Conservation (phyloP, 2,888 invertebrate species). For the Branchinecta sandiegonensis region DNA sequence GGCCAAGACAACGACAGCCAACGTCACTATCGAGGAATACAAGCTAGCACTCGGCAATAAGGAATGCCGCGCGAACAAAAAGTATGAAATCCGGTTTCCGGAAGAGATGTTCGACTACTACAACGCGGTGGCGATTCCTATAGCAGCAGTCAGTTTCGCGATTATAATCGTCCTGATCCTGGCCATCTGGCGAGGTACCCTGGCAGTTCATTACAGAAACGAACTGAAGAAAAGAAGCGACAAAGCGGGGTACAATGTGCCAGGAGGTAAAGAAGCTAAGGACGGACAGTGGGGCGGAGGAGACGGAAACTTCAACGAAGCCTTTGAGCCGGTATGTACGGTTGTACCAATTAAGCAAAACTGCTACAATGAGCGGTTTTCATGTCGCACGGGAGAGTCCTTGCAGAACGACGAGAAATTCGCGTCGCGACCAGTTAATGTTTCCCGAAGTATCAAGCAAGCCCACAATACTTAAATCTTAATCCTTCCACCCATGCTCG, state of each 20-base stretch:
- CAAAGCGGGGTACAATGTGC: not conserved
- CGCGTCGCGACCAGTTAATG: no score
- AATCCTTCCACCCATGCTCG: no score
- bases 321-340: not conserved
- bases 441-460: no score
- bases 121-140: not conserved
- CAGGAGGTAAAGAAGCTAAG: not conserved
- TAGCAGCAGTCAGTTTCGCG: not conserved
- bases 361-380: no score
- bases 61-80: not conserved
- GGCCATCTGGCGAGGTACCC: conserved; percentile 1
- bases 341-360: no score
- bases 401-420: no score
- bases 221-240: no score
- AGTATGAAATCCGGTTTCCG: not conserved
- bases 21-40: not conserved
- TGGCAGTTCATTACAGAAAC: not conserved
- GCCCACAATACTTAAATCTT: no score
- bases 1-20: not conserved
- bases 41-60: not conserved
- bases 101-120: conserved; percentile 10
- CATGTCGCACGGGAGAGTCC: no score
- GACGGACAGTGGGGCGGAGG: not conserved
- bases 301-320: not conserved
- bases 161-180: not conserved